Conservation (phyloP, 2,113 vertebrate genomes). For the Poeciliopsis retropinna region DNA sequence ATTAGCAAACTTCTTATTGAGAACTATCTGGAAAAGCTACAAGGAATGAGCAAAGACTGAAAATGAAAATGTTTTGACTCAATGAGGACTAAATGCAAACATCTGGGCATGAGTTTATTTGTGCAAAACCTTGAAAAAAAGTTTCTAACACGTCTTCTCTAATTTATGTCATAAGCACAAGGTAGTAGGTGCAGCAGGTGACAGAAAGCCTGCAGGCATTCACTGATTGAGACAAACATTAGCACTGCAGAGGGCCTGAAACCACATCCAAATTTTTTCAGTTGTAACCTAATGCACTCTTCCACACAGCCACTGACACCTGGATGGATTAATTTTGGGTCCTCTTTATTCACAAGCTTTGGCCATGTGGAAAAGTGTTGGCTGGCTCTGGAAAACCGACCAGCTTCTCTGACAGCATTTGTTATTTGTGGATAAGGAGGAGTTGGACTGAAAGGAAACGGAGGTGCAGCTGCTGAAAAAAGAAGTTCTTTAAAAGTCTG, state of each 20-base stretch:
- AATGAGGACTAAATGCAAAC: not conserved
- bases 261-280: conserved; percentile 14
- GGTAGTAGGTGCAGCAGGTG: conserved; percentile 46
- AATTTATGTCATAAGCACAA: conserved; percentile 38
- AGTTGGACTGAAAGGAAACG: conserved; percentile 53
- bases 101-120: not conserved
- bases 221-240: conserved; percentile 30
- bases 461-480: conserved; percentile 65
- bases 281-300: not conserved
- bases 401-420: conserved; percentile 49
- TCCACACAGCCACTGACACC: conserved; percentile 45
- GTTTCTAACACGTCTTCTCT: conserved; percentile 1
- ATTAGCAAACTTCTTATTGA: conserved; percentile 9
- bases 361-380: conserved; percentile 42
- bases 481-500: conserved; percentile 61
- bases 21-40: not conserved
- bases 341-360: conserved; percentile 35
- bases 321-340: conserved; percentile 54
- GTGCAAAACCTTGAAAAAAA: not conserved
- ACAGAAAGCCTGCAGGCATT: conserved; percentile 45
- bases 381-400: conserved; percentile 46
- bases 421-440: conserved; percentile 62
- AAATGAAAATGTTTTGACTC: not conserved
- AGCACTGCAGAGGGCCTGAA: conserved; percentile 21
- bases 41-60: not conserved